Conservation (phyloP, 2,888 invertebrate species). For the Eilema caniola region DNA sequence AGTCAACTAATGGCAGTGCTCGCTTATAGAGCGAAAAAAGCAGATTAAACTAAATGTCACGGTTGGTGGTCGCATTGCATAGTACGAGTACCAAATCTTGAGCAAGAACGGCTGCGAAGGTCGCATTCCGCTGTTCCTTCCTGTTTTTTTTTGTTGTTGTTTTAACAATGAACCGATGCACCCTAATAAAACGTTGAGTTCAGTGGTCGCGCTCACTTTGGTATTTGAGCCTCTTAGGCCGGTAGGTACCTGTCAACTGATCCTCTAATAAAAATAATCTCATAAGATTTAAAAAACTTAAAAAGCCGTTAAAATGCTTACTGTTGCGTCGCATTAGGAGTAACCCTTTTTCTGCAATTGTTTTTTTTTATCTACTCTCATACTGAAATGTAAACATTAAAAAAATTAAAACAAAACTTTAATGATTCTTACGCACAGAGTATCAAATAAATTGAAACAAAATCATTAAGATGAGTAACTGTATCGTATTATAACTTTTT, state of each 20-base stretch:
- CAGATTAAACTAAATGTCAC: conserved; percentile 68
- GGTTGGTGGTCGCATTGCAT: conserved; percentile 64
- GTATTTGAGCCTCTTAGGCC: conserved; percentile 28
- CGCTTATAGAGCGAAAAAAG: conserved; percentile 52
- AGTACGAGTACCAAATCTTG: conserved; percentile 71
- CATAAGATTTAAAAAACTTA: conserved; percentile 15
- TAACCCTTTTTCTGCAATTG: not conserved
- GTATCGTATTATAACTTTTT: no score
- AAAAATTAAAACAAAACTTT: no score
- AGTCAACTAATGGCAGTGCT: not conserved
- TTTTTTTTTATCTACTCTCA: no score
- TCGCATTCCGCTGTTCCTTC: conserved; percentile 66
- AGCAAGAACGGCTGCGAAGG: conserved; percentile 75
- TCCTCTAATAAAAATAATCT: conserved; percentile 31
- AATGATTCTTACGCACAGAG: no score
- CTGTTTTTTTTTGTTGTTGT: conserved; percentile 55
- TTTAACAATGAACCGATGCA: conserved; percentile 59
- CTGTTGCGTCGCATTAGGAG: not conserved
- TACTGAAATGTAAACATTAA: no score
- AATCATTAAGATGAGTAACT: no score
- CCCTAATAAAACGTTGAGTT: conserved; percentile 51
- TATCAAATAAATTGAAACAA: no score
- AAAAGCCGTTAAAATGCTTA: conserved; percentile 7
- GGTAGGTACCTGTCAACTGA: conserved; percentile 39
- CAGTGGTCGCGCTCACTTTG: conserved; percentile 41